Evolutionary conservation across 2,888 invertebrate genomes (phyloP), one percentile per base, ranked within the genome.

Genomic region (Phaonia tiefii): DNA sequence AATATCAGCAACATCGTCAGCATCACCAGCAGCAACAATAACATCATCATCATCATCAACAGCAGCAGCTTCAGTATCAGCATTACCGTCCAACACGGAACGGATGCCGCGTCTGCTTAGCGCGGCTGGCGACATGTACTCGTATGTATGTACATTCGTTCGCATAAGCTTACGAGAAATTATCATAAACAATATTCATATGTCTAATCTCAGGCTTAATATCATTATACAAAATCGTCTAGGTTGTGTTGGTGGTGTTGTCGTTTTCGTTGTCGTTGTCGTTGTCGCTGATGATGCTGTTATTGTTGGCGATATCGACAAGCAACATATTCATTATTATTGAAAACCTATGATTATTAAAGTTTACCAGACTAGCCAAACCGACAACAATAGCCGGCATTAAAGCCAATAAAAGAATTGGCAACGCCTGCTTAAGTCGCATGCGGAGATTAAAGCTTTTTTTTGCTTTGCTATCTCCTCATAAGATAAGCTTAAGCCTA

Each of bases 71-170:
- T 8, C 31, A 31, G 4, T 8, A 31, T 8, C 8, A 8, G 8
- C 31, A 31, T 31, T 3, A 31, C 3, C 8, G 31, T 8, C 4
- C 31, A 8, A 31, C 31, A 8, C 31, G 31, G 56, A 46, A 17
- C 22, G 17, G 74, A 69, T 51, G 54, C 42, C 56, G 25, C 15
- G 15, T 69, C 63, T 67, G 80, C 72, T 78, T 31, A 83, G 71
- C 73, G 70, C 65, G 73, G 72, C 80, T 75, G 73, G 75, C 80
- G 73, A 83, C 75, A 51, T 75, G 72, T 70, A 72, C 83, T 80
- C 73, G 75, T 72, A 69, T 63, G 63, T 39, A 72, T 65, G 70
- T 73, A 58, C 25, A 42, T 11, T 5, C 31, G 8, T 8, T 31
- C 31, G 31, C 31, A 31, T 63, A 63, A 63, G 63, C 63, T 42